Conservation (phyloP, 2,797 vertebrate genomes). For the Molossus alvarezi region DNA sequence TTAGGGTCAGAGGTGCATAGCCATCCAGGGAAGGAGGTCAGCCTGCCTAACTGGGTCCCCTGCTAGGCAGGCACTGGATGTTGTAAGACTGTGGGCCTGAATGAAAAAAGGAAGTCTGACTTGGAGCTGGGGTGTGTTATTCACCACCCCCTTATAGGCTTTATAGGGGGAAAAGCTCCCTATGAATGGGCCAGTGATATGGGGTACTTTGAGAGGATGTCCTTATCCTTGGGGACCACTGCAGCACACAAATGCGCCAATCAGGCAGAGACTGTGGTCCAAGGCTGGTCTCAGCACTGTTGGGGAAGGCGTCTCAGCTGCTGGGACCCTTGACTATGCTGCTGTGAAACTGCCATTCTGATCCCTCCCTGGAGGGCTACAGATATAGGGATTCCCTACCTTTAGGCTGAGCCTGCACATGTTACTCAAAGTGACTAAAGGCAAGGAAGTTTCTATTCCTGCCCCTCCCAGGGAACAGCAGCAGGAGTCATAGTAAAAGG, state of each 20-base stretch:
- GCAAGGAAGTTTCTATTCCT: not conserved
- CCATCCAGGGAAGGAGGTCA: not conserved
- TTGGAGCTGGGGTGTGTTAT: not conserved
- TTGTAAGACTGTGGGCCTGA: not conserved
- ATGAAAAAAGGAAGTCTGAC: not conserved
- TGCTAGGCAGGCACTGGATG: not conserved
- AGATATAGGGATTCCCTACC: not conserved
- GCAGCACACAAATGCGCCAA: not conserved
- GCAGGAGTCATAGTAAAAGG: not conserved
- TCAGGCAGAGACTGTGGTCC: not conserved
- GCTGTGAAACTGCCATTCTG: not conserved
- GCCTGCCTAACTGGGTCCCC: not conserved
- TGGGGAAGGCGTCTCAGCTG: not conserved
- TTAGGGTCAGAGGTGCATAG: not conserved
- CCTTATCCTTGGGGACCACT: not conserved
- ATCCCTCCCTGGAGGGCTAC: conserved; percentile 1
- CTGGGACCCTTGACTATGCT: not conserved
- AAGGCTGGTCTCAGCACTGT: not conserved
- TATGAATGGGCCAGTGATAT: not conserved
- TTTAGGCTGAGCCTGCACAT: not conserved
- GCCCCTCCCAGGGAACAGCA: not conserved
- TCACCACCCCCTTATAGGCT: not conserved
- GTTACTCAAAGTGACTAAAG: not conserved
- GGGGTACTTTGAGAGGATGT: not conserved
- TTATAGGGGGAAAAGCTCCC: not conserved